Evolutionary conservation across 2,888 invertebrate species (phyloP).

Genomic region (Hydrotaea diabolus): DNA sequence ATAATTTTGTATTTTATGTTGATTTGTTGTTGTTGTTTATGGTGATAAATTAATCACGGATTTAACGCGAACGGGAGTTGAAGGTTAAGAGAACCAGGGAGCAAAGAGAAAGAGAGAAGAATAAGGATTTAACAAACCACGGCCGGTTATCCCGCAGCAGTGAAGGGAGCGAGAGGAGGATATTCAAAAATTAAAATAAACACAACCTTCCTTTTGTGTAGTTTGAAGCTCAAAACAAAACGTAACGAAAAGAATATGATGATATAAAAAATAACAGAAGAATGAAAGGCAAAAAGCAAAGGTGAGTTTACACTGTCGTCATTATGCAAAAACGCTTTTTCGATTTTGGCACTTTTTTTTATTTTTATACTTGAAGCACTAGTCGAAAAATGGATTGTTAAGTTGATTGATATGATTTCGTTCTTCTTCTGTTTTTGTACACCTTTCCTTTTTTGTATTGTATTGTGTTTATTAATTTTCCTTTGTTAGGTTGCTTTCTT

Average conservation of each 20-base stretch:
- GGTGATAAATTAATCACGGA: neutral
- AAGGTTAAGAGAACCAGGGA: neutral
- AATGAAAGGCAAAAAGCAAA: conserved; percentile 14
- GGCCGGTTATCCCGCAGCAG: no score
- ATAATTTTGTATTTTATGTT: conserved; percentile 71
- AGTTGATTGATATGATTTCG: neutral
- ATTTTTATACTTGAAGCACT: neutral
- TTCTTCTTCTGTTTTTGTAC: conserved; percentile 24
- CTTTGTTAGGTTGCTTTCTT: conserved; percentile 42
- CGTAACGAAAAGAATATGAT: no score
- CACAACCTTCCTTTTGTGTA: no score
- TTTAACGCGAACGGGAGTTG: neutral
- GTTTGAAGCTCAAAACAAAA: no score
- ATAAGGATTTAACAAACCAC: neutral
- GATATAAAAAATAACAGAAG: conserved; percentile 10
- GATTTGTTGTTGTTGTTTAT: neutral
- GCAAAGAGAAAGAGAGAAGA: conserved; percentile 43
- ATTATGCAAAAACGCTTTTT: neutral
- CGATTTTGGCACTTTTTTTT: neutral
- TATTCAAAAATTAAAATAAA: no score
- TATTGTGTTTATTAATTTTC: conserved; percentile 2
- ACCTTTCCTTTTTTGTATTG: conserved; percentile 31
- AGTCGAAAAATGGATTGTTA: neutral
- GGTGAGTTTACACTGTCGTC: conserved; percentile 4
- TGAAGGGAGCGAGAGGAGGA: neutral